A percentile compares a stretch with the other conserved stretches of the same genome.
Evolutionary conservation across 1,140 invertebrate species (phyloP).

Genomic region (Rhopalosiphum maidis): DNA sequence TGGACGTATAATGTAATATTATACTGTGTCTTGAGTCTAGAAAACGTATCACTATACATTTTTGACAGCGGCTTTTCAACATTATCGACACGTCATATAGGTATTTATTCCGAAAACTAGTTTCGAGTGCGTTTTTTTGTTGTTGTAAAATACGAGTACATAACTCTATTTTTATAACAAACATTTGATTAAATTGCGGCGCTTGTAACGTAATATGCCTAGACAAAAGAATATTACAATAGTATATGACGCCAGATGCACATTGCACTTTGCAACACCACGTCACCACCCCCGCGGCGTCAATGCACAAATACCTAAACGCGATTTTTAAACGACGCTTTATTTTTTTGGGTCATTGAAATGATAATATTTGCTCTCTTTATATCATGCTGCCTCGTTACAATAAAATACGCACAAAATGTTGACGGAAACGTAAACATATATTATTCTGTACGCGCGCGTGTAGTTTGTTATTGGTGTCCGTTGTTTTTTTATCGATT

Average conservation of each 20-base stretch:
- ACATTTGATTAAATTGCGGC: no score
- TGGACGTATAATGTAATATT: no score
- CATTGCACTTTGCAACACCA: not conserved
- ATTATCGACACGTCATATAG: not conserved
- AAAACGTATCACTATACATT: no score
- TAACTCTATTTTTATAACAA: not conserved
- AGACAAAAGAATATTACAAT: not conserved
- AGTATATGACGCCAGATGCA: not conserved
- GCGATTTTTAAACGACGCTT: not conserved
- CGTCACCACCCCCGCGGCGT: not conserved
- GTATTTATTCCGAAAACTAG: not conserved
- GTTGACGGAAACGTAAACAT: not conserved
- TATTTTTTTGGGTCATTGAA: not conserved
- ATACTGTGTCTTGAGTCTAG: no score
- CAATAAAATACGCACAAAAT: not conserved
- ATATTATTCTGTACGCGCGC: not conserved
- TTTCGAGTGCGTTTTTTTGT: not conserved
- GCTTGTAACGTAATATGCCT: not conserved
- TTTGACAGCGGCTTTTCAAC: not conserved
- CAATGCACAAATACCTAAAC: not conserved
- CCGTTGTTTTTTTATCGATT: conserved; percentile 6
- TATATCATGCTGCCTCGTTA: not conserved
- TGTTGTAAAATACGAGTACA: not conserved
- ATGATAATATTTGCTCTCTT: not conserved
- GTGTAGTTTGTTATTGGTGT: not conserved